Conservation (phyloP, 2,888 invertebrate genomes). For the Oligia latruncula region DNA sequence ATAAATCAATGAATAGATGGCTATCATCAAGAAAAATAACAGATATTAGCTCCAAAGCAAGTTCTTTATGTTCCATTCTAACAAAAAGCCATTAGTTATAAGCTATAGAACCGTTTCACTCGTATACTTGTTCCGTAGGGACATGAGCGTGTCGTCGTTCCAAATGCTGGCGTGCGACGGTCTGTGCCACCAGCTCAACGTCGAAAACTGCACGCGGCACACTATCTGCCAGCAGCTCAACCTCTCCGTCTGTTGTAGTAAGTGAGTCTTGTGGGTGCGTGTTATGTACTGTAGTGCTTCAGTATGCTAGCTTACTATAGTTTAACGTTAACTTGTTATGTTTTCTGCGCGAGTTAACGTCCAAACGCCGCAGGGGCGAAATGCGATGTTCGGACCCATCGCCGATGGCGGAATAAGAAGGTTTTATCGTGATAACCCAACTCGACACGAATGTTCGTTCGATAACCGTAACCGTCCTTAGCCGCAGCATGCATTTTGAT, state of each 20-base stretch:
- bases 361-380: neutral
- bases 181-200: conserved; percentile 78
- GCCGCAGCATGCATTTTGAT: neutral
- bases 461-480: neutral
- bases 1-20: too few relatives aligned
- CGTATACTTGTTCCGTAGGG: conserved; percentile 69
- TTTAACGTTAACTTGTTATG: neutral
- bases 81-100: neutral
- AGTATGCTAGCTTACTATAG: conserved; percentile 16
- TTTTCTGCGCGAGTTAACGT: neutral
- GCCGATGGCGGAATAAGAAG: neutral
- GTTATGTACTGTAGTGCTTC: conserved; percentile 62
- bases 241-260: conserved; percentile 86
- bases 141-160: conserved; percentile 85
- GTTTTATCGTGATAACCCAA: neutral
- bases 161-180: conserved; percentile 82
- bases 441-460: neutral
- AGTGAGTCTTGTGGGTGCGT: conserved; percentile 82
- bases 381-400: neutral
- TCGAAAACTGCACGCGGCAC: conserved; percentile 81
- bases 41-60: neutral
- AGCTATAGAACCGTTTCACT: conserved; percentile 1
- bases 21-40: neutral
- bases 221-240: conserved; percentile 82
- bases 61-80: conserved; percentile 1